Evolutionary conservation across 2,113 vertebrate genomes (phyloP), one percentile per base, ranked within the genome.

Genomic region (Epinephelus fuscoguttatus): DNA sequence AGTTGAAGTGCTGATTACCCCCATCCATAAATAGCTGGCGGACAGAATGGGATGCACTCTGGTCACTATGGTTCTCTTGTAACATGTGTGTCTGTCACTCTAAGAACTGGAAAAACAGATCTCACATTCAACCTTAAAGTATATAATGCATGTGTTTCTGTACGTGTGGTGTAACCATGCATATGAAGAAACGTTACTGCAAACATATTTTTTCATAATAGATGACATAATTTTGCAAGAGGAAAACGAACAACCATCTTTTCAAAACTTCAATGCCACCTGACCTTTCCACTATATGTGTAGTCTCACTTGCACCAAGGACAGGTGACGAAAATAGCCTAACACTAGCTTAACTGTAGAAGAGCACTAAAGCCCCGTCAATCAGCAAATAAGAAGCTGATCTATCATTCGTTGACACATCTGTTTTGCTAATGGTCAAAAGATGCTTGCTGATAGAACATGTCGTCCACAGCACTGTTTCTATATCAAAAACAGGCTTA

Each of bases 61-160:
- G 59, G 84, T 72, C 52, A 61, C 87, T 75, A 75, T 75, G 63
- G 75, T 82, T 56, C 70, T 12, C 15, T 75, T 80, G 33, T 40
- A 90, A 84, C 94, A 93, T 85, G 33, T 91, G 93, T 88, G 81
- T 80, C 84, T 92, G 89, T 93, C 94, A 94, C 90, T 94, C 94
- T 64, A 57, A 73, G 47, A 15, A 23, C 45, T 45, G 63, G 49
- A 75, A 30, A n/a, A 75, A 74, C 67, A 60, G 15, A 49, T 49
- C 18, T 81, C n/a, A 74, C 25, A 40, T 66, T 40, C 59, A 74
- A 47, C 30, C 6, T 40, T 56, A 70, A 53, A 55, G 8, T 53
- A 42, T 15, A 70, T 62, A 4, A n/a, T 64, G 0, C 27, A 53
- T 47, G 11, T 37, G 11, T 66, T 19, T 52, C 14, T 1, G 8